Percentiles rank a stretch among this genome's conserved stretches.
Evolutionary conservation across 2,888 invertebrate genomes (phyloP).

Genomic region (Parnassius apollo): DNA sequence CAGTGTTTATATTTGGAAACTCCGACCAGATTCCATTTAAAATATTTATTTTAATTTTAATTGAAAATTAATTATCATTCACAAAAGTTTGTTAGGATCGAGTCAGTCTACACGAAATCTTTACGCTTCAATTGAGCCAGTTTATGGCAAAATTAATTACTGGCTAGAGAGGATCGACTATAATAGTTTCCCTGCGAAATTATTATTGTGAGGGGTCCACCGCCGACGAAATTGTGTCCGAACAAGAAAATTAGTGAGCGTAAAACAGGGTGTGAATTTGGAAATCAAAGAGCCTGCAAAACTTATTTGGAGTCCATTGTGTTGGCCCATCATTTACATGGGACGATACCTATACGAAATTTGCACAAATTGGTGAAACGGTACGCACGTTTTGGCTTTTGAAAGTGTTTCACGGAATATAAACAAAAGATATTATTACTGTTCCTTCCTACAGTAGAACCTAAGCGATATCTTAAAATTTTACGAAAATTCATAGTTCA

Average conservation of each 20-base stretch:
- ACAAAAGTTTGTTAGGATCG: slow-evolving; percentile 51
- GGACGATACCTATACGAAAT: slow-evolving; percentile 67
- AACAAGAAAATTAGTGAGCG: slow-evolving; percentile 81
- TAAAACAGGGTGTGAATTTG: slow-evolving; percentile 79
- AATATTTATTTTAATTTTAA: slow-evolving; percentile 33
- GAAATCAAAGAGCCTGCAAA: slow-evolving; percentile 73
- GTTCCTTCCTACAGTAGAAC: too few species aligned
- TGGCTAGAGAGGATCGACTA: slow-evolving; percentile 77
- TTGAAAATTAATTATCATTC: slow-evolving; percentile 70
- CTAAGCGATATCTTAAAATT: too few species aligned
- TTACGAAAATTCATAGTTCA: too few species aligned
- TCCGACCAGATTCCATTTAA: slow-evolving; percentile 17
- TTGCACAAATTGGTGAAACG: slow-evolving; percentile 50
- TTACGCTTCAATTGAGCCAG: slow-evolving; percentile 78
- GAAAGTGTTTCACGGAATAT: slow-evolving; percentile 23
- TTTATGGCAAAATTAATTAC: slow-evolving; percentile 80
- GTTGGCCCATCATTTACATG: slow-evolving; percentile 72
- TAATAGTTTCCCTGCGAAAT: slow-evolving; percentile 78
- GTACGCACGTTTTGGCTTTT: slow-evolving; percentile 52
- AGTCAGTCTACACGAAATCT: slow-evolving; percentile 73
- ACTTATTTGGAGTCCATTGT: slow-evolving; percentile 71
- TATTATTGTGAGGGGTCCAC: slow-evolving; percentile 73
- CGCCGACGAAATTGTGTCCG: slow-evolving; percentile 75
- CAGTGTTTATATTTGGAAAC: slow-evolving; percentile 19
- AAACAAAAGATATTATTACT: too few species aligned